These are phyloP conservation scores for Lepisosteus osseus DNA, from an alignment of 2,113 vertebrate genomes.

Conservation along the genomic window DNA sequence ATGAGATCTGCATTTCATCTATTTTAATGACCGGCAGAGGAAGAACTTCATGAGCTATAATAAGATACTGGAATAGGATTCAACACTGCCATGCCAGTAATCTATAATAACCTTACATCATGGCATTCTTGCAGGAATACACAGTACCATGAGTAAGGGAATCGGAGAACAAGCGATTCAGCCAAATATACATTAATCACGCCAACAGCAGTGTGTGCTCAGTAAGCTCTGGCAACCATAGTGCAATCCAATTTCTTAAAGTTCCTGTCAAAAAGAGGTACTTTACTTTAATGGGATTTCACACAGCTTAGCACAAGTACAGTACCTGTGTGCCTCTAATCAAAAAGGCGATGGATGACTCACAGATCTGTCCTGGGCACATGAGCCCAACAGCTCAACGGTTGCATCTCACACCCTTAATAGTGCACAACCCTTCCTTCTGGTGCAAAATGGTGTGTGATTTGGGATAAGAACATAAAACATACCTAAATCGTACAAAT, in stretches of 20 bases:
- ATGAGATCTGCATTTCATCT: too few relatives aligned
- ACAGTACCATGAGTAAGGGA: background rate
- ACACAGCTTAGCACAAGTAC: background rate
- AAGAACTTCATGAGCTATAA: background rate
- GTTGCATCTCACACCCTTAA: too few relatives aligned
- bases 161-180: too few relatives aligned
- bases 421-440: too few relatives aligned
- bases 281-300: background rate
- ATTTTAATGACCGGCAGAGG: background rate
- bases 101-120: slow-evolving; percentile 9
- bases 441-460: too few relatives aligned
- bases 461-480: too few relatives aligned
- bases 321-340: too few relatives aligned
- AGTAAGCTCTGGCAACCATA: background rate
- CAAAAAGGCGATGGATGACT: too few relatives aligned
- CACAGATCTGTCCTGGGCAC: too few relatives aligned
- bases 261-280: background rate
- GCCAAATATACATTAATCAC: background rate
- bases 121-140: background rate
- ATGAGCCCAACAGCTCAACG: too few relatives aligned
- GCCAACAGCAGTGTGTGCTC: background rate
- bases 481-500: too few relatives aligned
- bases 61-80: slow-evolving; percentile 10
- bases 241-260: background rate
- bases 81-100: background rate